Evolutionary conservation across 1,140 invertebrate genomes (phyloP).

Genomic region (Cydia strobilella): DNA sequence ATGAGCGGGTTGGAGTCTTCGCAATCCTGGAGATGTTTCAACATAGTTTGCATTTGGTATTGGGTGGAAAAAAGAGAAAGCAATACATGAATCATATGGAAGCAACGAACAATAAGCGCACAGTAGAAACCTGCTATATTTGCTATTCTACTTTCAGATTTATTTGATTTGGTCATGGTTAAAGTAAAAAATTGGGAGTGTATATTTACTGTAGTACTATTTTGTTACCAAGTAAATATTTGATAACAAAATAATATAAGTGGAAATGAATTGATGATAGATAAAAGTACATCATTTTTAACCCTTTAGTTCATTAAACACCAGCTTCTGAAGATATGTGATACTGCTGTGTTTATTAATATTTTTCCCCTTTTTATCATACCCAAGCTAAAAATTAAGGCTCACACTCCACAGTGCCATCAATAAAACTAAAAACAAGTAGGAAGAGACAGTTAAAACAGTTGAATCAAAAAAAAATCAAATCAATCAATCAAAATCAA

Average conservation of each 20-base stretch:
- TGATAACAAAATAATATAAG: not conserved
- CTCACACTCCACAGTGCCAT: no score
- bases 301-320: no score
- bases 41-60: constrained; percentile 51
- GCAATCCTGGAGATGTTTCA: constrained; percentile 90
- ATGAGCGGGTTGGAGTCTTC: constrained; percentile 99
- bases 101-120: constrained; percentile 69
- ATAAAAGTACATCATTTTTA: not conserved
- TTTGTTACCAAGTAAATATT: not conserved
- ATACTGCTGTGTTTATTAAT: no score
- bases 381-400: no score
- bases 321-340: no score
- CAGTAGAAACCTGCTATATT: constrained; percentile 59
- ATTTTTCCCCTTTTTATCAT: no score
- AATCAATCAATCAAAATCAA: no score
- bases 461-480: no score
- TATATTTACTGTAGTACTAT: no score
- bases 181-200: not conserved
- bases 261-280: not conserved
- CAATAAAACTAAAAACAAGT: no score
- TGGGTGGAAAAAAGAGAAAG: constrained; percentile 48
- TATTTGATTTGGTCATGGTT: constrained; percentile 10
- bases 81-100: constrained; percentile 67
- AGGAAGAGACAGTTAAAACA: no score
- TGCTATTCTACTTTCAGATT: not conserved